phyloP scores from a whole-genome alignment of 2,888 invertebrate species.

The Chironomus riparius region DNA sequence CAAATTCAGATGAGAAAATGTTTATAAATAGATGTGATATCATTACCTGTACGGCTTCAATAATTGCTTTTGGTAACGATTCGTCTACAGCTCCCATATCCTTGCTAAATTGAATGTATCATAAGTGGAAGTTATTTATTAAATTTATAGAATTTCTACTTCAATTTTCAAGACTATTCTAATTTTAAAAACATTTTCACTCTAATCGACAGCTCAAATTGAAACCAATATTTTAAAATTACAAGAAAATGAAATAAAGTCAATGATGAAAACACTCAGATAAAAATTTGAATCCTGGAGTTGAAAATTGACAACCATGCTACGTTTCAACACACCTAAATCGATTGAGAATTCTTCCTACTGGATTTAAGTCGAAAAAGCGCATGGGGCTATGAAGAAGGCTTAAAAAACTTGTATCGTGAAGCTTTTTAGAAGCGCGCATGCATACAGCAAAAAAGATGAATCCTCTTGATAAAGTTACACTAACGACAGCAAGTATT shows the following conservation, averaged over 20 bases:
- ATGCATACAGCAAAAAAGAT: slow-evolving; percentile 68
- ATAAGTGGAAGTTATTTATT: too few species aligned
- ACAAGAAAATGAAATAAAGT: too few species aligned
- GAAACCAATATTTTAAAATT: too few species aligned
- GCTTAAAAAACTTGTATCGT: slow-evolving; percentile 74
- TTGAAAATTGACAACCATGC: too few species aligned
- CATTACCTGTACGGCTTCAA: slow-evolving; percentile 47
- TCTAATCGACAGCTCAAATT: too few species aligned
- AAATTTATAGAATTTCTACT: too few species aligned
- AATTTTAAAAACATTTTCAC: too few species aligned
- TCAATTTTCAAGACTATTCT: too few species aligned
- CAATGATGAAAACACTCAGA: too few species aligned
- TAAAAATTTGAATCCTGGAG: too few species aligned
- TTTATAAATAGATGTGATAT: too few species aligned
- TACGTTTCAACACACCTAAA: slow-evolving; percentile 44
- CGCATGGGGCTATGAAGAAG: slow-evolving; percentile 67
- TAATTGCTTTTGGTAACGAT: slow-evolving; percentile 45
- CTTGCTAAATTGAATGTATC: slow-evolving; percentile 45
- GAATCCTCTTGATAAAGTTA: slow-evolving; percentile 51
- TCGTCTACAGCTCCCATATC: slow-evolving; percentile 59
- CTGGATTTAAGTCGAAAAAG: slow-evolving; percentile 81
- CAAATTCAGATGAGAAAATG: too few species aligned
- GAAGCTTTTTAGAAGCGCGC: slow-evolving; percentile 65
- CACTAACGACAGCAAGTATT: slow-evolving; percentile 38
- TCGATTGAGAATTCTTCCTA: slow-evolving; percentile 62